Base-by-base conservation (phyloP, 2,113 vertebrate genomes). In the Aspiorhynchus laticeps region DNA sequence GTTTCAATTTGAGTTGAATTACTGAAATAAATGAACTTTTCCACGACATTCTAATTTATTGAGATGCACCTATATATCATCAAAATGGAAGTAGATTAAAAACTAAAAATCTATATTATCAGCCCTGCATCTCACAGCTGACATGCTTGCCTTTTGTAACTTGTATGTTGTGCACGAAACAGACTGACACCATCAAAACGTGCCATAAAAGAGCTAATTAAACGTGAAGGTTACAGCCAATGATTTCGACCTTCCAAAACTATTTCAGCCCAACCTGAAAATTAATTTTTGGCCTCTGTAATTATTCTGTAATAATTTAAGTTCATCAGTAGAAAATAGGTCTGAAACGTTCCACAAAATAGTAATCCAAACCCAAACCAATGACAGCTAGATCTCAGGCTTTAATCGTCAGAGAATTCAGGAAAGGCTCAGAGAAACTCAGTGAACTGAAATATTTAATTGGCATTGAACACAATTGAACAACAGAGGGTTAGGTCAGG, bases 361-460 rank as follows among this genome's bases (percentile, higher is more conserved):
- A 56, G 7, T 53, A 53, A 21, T 63, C 33, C 33, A 38, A 19
- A 19, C 17, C 69, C 36, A 24, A 43, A 38, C 38, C 24, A 74
- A 43, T 74, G 33, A 38, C 31, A 38, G 33, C 8, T 71, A 36
- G 67, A 71, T 21, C 31, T 9, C 65, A 38, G 9, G 8, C 38
- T 43, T 21, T 74, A 41, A 74, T 24, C 7, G 2, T 80, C 21
- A 26, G 56, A 80, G 24, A 26, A n/a, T 80, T 41, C 36, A 26
- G 12, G 21, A 8, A 63, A 43, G 6, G 3, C 56, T 31, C 1
- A 15, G 11, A 28, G 24, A 59, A 31, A 33, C 19, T 28, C 14
- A 53, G 24, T 63, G 43, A 14, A 9, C 7, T n/a, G 51, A 84
- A 80, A 75, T 31, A 51, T 88, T 87, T 88, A 86, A 90, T 86